Conservation (phyloP, 37 sponge, comb jelly and placozoan species). For the Halichondria panicea region DNA sequence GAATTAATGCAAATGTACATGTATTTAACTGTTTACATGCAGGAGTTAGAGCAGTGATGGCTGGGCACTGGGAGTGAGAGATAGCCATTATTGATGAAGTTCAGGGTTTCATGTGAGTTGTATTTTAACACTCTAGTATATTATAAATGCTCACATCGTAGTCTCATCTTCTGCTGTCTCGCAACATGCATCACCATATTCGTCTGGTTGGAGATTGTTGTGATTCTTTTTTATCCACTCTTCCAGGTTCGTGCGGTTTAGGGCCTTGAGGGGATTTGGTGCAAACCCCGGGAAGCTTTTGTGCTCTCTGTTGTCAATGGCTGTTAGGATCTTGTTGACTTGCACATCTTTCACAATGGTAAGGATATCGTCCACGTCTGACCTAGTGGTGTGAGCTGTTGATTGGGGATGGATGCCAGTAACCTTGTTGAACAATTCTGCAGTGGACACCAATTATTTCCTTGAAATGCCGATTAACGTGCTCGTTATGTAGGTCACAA, state of each 20-base stretch:
- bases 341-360: too few species aligned
- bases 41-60: too few species aligned
- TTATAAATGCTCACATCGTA: too few species aligned
- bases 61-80: too few species aligned
- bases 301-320: not conserved
- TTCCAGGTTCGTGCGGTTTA: not conserved
- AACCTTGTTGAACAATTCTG: not conserved
- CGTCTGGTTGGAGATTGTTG: too few species aligned
- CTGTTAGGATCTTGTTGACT: not conserved
- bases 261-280: not conserved
- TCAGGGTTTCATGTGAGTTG: too few species aligned
- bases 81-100: too few species aligned
- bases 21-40: not conserved
- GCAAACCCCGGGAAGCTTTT: conserved; percentile 1
- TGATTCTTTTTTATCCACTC: conserved; percentile 15
- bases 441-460: conserved; percentile 11
- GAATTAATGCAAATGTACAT: not conserved
- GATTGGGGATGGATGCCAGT: not conserved
- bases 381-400: conserved; percentile 2
- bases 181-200: too few species aligned
- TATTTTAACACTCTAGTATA: too few species aligned
- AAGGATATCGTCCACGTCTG: not conserved
- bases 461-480: conserved; percentile 46
- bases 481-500: conserved; percentile 54
- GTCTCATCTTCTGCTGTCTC: too few species aligned